These are phyloP conservation scores for Chrysaora quinquecirrha DNA, from an alignment of 30 jellyfish, hydroid and myxozoan genomes.

Conservation along the genomic window DNA sequence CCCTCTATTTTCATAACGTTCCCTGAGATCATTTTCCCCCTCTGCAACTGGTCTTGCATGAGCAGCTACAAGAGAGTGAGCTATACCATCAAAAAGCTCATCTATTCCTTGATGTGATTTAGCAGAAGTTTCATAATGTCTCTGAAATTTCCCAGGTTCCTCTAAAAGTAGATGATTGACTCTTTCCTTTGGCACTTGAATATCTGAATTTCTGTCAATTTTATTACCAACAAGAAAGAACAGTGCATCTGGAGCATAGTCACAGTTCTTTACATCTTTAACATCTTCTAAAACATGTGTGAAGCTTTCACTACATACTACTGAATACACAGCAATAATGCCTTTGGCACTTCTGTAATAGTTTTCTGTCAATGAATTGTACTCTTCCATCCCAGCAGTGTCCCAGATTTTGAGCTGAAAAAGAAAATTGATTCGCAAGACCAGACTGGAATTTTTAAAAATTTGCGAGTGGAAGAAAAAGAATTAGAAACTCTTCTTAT, in stretches of 20 bases:
- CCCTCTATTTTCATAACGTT: too few species aligned
- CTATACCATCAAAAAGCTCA: conserved; percentile 21
- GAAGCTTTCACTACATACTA: conserved; percentile 28
- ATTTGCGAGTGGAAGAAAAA: too few species aligned
- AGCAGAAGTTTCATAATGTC: conserved; percentile 21
- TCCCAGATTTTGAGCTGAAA: conserved; percentile 40
- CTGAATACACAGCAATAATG: conserved; percentile 17
- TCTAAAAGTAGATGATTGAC: neutral
- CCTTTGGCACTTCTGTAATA: conserved; percentile 33
- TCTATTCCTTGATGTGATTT: conserved; percentile 10
- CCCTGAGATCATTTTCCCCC: neutral
- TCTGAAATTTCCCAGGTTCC: neutral
- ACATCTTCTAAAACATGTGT: neutral
- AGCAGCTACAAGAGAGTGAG: neutral
- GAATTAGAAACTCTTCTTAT: too few species aligned
- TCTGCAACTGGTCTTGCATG: neutral
- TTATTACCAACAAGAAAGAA: conserved; percentile 53
- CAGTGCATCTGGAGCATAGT: conserved; percentile 39
- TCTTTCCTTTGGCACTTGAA: conserved; percentile 11
- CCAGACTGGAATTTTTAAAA: too few species aligned
- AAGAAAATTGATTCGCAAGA: too few species aligned
- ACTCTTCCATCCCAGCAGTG: conserved; percentile 53
- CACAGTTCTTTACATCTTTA: neutral
- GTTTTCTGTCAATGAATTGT: conserved; percentile 29
- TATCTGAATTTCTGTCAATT: neutral